Percentiles rank a stretch among this genome's conserved stretches.
Evolutionary conservation across 2,113 vertebrate genomes (phyloP).

Genomic region (Leptosomus discolor): DNA sequence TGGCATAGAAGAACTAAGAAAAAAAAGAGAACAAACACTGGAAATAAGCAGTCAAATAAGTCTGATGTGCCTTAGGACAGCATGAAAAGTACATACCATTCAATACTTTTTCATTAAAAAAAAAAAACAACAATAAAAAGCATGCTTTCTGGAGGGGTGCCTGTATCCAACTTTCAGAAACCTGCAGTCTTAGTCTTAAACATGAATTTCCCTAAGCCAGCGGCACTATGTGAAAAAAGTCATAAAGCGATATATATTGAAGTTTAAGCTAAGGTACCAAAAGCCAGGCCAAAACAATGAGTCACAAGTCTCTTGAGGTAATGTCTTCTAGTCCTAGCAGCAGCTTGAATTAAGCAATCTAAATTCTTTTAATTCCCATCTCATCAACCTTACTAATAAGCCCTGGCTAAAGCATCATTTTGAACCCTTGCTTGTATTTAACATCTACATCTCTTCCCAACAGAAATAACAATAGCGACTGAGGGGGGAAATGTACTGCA

Average conservation of each 20-base stretch:
- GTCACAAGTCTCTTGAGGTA: background rate
- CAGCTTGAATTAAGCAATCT: background rate
- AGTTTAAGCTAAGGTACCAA: background rate
- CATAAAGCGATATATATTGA: background rate
- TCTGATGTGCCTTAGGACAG: background rate
- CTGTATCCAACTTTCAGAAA: background rate
- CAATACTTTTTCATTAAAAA: background rate
- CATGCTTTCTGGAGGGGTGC: background rate
- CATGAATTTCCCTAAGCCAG: background rate
- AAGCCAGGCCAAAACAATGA: background rate
- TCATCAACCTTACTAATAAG: background rate
- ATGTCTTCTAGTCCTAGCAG: background rate
- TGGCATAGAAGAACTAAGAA: slow-evolving; percentile 94
- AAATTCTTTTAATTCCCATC: background rate
- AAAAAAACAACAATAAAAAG: background rate
- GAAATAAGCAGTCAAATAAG: background rate
- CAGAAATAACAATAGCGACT: background rate
- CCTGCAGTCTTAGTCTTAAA: background rate
- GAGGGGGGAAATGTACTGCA: background rate
- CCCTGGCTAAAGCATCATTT: background rate
- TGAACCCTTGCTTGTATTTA: background rate
- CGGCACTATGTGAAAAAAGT: background rate
- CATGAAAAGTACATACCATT: background rate
- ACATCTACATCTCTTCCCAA: background rate
- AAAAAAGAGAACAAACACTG: background rate